Base-by-base conservation (phyloP, 2,113 vertebrate genomes). In the Python bivittatus region DNA sequence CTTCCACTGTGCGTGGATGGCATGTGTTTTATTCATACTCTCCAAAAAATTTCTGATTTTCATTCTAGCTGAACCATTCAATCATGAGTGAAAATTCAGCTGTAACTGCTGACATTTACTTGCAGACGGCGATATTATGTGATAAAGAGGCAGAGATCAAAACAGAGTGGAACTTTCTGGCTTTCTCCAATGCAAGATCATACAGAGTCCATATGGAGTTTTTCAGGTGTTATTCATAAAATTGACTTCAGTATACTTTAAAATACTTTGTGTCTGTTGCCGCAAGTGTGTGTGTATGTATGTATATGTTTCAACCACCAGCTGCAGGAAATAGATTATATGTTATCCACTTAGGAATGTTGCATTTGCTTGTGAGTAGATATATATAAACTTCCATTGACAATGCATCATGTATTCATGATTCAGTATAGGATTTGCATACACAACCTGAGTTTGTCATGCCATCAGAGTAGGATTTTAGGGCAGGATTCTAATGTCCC, bases 41-140 rank as follows among this genome's bases (percentile, higher is more conserved):
- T 25, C 23, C 92, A 96, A 58, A 13, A 90, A 91, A 86, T 89
- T 91, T 91, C 53, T 91, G 52, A 94, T 95, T 94, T 85, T 92
- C 33, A 92, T 10, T 84, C 44, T 91, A 72, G 33, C n/a, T 93
- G 90, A 92, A 88, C 87, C 93, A 83, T 60, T 95, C 93, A 44
- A 58, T 79, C 95, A 90, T 88, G 86, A 95, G 92, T 92, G 27
- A 94, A 89, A 91, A 0, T 0, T 20, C 92, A 61, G 25, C 52
- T 48, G 60, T 95, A 95, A 96, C 86, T 89, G 94, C 91, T 84
- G 86, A 92, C 52, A 92, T 94, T 91, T 94, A 90, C 90, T 92
- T 93, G 92, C 89, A 88, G 79, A 72, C 90, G 85, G 38, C 0
- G 0, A 1, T 93, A 23, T 29, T 94, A 87, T 92, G 93, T 94